Base-by-base conservation (phyloP, 1,140 invertebrate species). In the Dinothrombium tinctorium region DNA sequence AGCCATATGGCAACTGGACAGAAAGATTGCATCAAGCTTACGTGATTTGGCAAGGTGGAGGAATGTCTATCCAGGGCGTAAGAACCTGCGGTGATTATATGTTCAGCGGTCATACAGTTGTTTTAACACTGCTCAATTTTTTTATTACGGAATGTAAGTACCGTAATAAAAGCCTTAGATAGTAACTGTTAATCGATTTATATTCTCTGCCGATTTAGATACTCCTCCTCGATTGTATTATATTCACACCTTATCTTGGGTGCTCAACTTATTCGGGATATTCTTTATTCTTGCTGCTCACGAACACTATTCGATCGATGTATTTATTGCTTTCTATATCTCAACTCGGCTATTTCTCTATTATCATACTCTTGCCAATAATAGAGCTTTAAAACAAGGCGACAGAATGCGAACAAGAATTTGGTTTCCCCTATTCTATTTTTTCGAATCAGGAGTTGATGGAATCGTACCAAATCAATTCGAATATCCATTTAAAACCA, bases 131-230 rank as follows among this genome's bases (percentile, higher is more conserved):
- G 61, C 69, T 98, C 37, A 98, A 96, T 59, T 95, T 96, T 64
- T 98, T 98, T 59, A 95, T 98, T 44, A 98, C 89, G 12, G 92
- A 99, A 72, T 99, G 90, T 96, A 69, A 77, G 80, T 76, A 51
- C 17, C 19, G 7, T 23, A 20, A 19, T 3, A 3, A 14, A 26
- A 17, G 11, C 2, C 20, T 47, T 19, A n/a, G 22, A 9, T 17
- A n/a, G 12, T 9, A 21, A 9, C n/a, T 21, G 32, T 40, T 2
- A 14, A 29, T 28, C 42, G 7, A 19, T 36, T 38, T 26, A 19
- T 47, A 31, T 25, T 31, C 41, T 12, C 23, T 23, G 14, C 32
- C 8, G 17, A 29, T 36, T 31, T 33, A 98, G 90, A 98, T 67
- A 95, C 90, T 14, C 82, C 87, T 0, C 66, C 80, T 40, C 73